Evolutionary conservation across 2,113 vertebrate species (phyloP).

Genomic region (Oostethus manadensis): DNA sequence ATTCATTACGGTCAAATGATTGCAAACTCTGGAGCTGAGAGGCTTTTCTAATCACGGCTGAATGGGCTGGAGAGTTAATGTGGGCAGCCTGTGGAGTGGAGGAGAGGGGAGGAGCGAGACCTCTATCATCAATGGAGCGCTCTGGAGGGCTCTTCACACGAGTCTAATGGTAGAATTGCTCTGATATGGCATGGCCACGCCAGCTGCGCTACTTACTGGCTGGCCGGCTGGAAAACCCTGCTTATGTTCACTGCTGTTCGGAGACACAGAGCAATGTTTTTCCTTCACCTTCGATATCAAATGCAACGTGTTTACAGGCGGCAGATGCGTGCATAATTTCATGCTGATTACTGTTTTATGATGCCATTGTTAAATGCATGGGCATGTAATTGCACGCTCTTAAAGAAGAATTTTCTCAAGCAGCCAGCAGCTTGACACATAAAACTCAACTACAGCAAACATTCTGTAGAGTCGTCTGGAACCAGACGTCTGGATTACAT

Average conservation of each 20-base stretch:
- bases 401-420: not conserved
- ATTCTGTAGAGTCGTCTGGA: not conserved
- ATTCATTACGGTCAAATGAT: conserved; percentile 79
- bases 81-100: conserved; percentile 55
- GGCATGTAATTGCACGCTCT: not conserved
- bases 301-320: not conserved
- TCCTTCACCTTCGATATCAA: conserved; percentile 5
- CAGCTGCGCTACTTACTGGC: conserved; percentile 34
- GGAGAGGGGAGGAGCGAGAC: conserved; percentile 50
- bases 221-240: conserved; percentile 30
- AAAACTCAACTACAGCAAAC: not conserved
- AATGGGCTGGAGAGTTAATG: conserved; percentile 67
- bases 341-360: not conserved
- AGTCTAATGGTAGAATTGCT: conserved; percentile 63
- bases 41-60: conserved; percentile 75
- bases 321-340: not conserved
- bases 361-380: not conserved
- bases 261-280: not conserved
- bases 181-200: conserved; percentile 62
- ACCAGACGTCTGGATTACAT: not conserved
- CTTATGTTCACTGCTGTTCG: conserved; percentile 20
- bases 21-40: conserved; percentile 71
- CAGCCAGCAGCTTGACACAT: not conserved
- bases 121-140: conserved; percentile 44
- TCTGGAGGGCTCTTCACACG: conserved; percentile 60